Conservation (phyloP, 2,113 vertebrate genomes). For the Struthidea cinerea region DNA sequence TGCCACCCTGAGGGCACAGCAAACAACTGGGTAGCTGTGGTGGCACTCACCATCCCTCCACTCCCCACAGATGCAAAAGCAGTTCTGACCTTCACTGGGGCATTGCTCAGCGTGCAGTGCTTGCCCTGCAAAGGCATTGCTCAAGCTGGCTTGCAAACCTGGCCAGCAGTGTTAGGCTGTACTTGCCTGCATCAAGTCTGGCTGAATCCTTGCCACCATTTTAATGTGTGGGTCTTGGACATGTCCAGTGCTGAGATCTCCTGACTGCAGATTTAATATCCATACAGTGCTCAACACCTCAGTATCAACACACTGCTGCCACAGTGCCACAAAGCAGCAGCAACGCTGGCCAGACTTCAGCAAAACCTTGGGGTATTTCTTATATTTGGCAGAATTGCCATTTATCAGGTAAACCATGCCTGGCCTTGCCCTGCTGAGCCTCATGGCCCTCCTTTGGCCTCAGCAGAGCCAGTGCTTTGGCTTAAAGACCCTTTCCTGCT, state of each 20-base stretch:
- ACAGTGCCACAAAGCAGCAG: not conserved
- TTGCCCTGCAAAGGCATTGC: not conserved
- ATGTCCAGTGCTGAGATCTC: not conserved
- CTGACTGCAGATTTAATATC: not conserved
- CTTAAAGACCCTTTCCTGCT: not conserved
- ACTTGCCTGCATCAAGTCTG: not conserved
- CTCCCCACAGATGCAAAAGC: not conserved
- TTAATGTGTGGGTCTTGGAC: not conserved
- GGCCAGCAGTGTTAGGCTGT: not conserved
- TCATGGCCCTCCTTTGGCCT: not conserved
- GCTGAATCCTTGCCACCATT: not conserved
- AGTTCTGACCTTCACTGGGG: not conserved
- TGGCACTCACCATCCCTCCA: not conserved
- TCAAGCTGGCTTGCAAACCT: not conserved
- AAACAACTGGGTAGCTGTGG: rapidly evolving
- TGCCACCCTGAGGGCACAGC: not conserved
- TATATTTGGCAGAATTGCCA: not conserved
- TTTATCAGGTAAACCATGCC: not conserved
- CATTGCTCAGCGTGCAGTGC: not conserved
- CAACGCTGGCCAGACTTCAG: not conserved
- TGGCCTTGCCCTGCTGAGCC: not conserved
- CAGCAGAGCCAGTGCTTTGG: not conserved
- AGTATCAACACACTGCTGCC: not conserved
- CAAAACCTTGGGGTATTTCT: not conserved
- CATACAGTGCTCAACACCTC: not conserved